Evolutionary conservation across 1,140 invertebrate genomes (phyloP).

Genomic region (Lordiphosa collinella): DNA sequence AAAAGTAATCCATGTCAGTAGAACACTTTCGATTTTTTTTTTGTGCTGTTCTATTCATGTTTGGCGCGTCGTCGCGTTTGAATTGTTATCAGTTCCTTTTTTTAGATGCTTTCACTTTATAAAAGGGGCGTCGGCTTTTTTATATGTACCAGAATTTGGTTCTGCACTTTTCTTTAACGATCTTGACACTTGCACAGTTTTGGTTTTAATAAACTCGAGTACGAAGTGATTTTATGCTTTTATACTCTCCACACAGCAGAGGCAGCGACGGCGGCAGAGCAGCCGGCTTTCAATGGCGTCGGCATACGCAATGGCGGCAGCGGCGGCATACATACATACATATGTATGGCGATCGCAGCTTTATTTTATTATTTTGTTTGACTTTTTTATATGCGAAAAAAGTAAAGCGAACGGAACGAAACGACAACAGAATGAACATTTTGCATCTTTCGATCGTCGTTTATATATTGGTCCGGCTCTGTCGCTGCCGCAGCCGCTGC

Average conservation of each 20-base stretch:
- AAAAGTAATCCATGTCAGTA: slow-evolving; percentile 79
- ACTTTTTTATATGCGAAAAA: slow-evolving; percentile 66
- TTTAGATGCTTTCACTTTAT: slow-evolving; percentile 49
- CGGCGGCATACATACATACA: slow-evolving; percentile 16
- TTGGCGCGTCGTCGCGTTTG: slow-evolving; percentile 1
- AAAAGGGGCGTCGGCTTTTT: slow-evolving; percentile 10
- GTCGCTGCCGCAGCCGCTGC: slow-evolving; percentile 24
- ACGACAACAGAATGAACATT: slow-evolving; percentile 65
- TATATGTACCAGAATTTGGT: slow-evolving; percentile 28
- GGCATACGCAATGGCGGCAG: slow-evolving; percentile 36
- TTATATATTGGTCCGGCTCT: slow-evolving; percentile 51
- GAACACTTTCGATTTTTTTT: slow-evolving; percentile 78
- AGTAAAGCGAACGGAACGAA: slow-evolving; percentile 60
- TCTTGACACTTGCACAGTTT: slow-evolving; percentile 76
- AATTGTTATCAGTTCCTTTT: slow-evolving; percentile 20
- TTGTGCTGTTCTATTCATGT: slow-evolving; percentile 20
- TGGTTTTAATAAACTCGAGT: slow-evolving; percentile 79
- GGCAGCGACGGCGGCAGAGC: slow-evolving; percentile 17
- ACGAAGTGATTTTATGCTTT: slow-evolving; percentile 78
- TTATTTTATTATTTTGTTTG: slow-evolving; percentile 76
- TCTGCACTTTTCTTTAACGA: slow-evolving; percentile 24
- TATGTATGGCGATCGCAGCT: slow-evolving; percentile 53
- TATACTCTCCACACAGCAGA: slow-evolving; percentile 51
- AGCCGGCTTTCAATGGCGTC: slow-evolving; percentile 50
- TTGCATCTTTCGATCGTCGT: slow-evolving; percentile 73